Evolutionary conservation across 2,888 invertebrate species (phyloP).

Genomic region (Selenia dentaria): DNA sequence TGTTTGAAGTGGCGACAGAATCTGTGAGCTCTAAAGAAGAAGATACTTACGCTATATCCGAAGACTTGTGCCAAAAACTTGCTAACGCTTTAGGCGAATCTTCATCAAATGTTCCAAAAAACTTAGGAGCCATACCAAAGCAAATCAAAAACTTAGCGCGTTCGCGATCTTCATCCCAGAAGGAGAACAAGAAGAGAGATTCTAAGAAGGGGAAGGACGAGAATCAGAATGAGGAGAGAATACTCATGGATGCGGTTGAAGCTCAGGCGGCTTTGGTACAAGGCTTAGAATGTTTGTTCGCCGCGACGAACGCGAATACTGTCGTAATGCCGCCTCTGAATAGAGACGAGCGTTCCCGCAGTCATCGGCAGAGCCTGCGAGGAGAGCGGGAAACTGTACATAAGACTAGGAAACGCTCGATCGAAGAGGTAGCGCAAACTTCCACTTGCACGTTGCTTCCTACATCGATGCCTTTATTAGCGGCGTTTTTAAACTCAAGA

Average conservation of each 20-base stretch:
- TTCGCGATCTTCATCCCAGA: conserved; percentile 83
- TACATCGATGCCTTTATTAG: conserved; percentile 85
- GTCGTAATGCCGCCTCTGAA: conserved; percentile 76
- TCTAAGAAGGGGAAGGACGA: conserved; percentile 74
- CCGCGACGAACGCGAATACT: conserved; percentile 76
- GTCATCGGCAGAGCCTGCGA: conserved; percentile 69
- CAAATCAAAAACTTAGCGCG: conserved; percentile 84
- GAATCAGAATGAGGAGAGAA: conserved; percentile 70
- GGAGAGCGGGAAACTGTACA: conserved; percentile 71
- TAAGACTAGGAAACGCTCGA: conserved; percentile 79
- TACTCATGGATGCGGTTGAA: conserved; percentile 76
- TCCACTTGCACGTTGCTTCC: conserved; percentile 87
- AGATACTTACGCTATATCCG: conserved; percentile 46
- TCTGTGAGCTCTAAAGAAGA: conserved; percentile 49
- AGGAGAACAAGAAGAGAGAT: conserved; percentile 82
- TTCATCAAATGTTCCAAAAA: conserved; percentile 83
- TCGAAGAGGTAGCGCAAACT: conserved; percentile 86
- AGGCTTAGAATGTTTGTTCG: conserved; percentile 80
- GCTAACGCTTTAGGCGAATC: conserved; percentile 70
- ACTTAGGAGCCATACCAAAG: conserved; percentile 90
- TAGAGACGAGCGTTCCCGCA: conserved; percentile 66
- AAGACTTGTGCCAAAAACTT: conserved; percentile 63
- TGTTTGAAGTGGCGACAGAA: conserved; percentile 67
- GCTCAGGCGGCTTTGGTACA: conserved; percentile 84
- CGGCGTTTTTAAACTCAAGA: conserved; percentile 86